These are phyloP conservation scores for Oncorhynchus keta DNA, from an alignment of 2,113 vertebrate species.

Conservation along the genomic window DNA sequence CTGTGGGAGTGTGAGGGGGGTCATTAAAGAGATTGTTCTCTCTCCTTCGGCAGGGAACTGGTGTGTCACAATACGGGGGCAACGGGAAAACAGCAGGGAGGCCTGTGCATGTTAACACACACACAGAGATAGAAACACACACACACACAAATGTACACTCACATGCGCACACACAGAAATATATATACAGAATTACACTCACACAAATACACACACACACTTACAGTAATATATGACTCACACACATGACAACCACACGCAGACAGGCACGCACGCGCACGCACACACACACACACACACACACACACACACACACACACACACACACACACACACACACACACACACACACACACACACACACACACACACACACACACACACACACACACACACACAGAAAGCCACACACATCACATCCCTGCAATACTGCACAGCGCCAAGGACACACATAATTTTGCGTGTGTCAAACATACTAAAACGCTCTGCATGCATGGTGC, in stretches of 20 bases:
- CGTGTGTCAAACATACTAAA: slow-evolving; percentile 14
- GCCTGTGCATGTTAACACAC: not conserved
- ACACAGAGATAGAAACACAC: not conserved
- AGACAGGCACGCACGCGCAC: not conserved
- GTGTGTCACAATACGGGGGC: slow-evolving; percentile 26
- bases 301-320: too few species aligned
- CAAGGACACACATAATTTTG: slow-evolving; percentile 8
- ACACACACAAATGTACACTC: not conserved
- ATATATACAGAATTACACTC: not conserved
- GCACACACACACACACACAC: too few species aligned
- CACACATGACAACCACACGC: not conserved
- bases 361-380: not conserved
- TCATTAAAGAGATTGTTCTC: slow-evolving; percentile 13
- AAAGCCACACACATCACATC: not conserved
- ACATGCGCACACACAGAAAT: not conserved
- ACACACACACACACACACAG: not conserved
- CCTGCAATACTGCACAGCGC: slow-evolving; percentile 36
- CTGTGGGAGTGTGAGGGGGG: slow-evolving; percentile 13
- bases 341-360: not conserved
- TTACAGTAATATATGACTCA: not conserved
- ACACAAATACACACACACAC: not conserved
- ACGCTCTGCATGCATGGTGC: not conserved
- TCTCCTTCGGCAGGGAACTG: slow-evolving; percentile 22
- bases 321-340: too few species aligned
- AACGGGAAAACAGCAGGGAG: slow-evolving; percentile 2